These are phyloP conservation scores for Percina caprodes DNA, from an alignment of 2,113 vertebrate genomes.

Conservation along the genomic window DNA sequence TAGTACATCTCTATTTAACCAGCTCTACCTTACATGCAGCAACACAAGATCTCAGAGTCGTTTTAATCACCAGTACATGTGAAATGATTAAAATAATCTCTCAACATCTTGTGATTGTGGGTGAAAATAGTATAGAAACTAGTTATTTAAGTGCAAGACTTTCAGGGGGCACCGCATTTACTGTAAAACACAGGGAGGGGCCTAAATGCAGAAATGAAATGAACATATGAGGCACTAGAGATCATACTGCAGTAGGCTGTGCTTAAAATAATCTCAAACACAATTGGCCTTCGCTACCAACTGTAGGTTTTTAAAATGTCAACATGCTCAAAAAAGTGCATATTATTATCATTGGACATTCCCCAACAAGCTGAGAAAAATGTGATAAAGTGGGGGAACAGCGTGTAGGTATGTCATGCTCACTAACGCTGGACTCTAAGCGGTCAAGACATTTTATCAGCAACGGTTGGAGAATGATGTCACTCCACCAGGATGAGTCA, in stretches of 20 bases:
- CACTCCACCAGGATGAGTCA: constrained; percentile 15
- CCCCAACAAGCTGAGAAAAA: constrained; percentile 45
- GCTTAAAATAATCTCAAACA: constrained; percentile 37
- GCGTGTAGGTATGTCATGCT: constrained; percentile 70
- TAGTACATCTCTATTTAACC: constrained; percentile 1
- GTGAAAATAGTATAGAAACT: constrained; percentile 11
- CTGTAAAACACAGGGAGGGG: constrained; percentile 38
- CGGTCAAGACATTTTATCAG: constrained; percentile 23
- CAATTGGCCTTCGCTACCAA: constrained; percentile 43
- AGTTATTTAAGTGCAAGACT: constrained; percentile 54
- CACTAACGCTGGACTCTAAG: constrained; percentile 35
- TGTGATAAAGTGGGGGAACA: constrained; percentile 26
- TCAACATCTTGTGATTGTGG: constrained; percentile 7
- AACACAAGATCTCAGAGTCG: constrained; percentile 7
- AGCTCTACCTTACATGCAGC: constrained; percentile 30
- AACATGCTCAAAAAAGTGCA: constrained; percentile 74
- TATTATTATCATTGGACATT: constrained; percentile 39
- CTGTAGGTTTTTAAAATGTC: constrained; percentile 33
- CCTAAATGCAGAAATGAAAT: constrained; percentile 24
- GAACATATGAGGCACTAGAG: constrained; percentile 72
- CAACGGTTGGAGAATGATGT: not conserved
- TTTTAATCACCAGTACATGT: constrained; percentile 10
- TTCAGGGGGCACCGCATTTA: constrained; percentile 39
- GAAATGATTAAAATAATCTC: constrained; percentile 21
- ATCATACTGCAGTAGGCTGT: constrained; percentile 58